Percentiles rank a stretch among this genome's conserved stretches.
Evolutionary conservation across 2,888 invertebrate genomes (phyloP).

Genomic region (Phortica okadai): DNA sequence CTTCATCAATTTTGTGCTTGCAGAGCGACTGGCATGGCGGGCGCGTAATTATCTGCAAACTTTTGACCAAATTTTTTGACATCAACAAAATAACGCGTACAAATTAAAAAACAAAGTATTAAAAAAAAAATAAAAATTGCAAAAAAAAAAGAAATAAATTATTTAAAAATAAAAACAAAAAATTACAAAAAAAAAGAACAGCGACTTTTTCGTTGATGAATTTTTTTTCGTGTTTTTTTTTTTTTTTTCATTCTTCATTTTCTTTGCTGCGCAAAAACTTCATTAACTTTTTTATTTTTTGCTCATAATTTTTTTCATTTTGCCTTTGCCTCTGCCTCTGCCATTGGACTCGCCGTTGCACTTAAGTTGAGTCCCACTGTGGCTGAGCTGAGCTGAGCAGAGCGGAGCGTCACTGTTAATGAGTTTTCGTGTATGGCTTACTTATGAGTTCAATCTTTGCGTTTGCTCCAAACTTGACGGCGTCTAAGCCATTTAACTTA

Average conservation of each 20-base stretch:
- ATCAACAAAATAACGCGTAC: background rate
- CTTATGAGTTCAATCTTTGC: constrained; percentile 48
- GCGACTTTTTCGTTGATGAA: background rate
- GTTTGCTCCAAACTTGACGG: constrained; percentile 44
- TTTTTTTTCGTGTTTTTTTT: background rate
- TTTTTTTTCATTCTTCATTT: background rate
- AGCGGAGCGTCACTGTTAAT: constrained; percentile 63
- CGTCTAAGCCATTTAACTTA: constrained; percentile 39
- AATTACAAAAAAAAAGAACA: background rate
- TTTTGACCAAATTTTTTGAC: background rate
- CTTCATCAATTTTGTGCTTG: constrained; percentile 53
- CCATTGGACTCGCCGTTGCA: no score
- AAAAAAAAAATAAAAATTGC: background rate
- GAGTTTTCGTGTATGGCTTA: constrained; percentile 69
- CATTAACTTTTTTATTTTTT: constrained; percentile 29
- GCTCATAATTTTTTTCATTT: constrained; percentile 14
- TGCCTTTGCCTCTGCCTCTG: no score
- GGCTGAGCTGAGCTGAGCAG: no score
- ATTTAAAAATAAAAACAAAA: background rate
- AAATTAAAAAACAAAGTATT: background rate
- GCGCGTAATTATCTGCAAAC: constrained; percentile 33
- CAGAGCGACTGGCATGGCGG: background rate
- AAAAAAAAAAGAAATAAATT: background rate
- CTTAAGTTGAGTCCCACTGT: no score
- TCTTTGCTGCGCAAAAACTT: constrained; percentile 27